phyloP scores from a whole-genome alignment of 2,888 invertebrate species.

The Slavum lentiscoides region DNA sequence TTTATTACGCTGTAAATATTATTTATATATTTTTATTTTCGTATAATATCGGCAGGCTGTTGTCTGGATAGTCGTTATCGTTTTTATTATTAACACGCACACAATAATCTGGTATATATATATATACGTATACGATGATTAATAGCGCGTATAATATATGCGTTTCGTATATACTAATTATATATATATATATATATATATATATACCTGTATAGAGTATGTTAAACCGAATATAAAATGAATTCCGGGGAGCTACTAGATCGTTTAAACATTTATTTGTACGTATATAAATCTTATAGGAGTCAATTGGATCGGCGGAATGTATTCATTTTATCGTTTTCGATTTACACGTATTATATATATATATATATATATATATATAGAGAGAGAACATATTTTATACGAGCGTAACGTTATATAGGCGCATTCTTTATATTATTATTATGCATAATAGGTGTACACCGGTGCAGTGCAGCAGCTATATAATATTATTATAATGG shows the following conservation, averaged over 20 bases:
- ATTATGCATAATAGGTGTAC: background rate
- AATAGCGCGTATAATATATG: background rate
- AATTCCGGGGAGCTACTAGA: constrained; percentile 1
- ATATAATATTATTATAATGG: background rate
- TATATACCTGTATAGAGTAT: background rate
- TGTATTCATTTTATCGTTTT: constrained; percentile 18
- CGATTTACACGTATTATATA: background rate
- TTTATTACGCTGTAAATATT: constrained; percentile 16
- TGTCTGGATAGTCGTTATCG: background rate
- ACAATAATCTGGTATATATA: background rate
- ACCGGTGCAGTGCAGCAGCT: too few relatives aligned
- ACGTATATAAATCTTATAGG: background rate
- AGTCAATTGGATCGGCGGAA: constrained; percentile 9
- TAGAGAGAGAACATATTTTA: background rate
- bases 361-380: too few relatives aligned
- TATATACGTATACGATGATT: too few relatives aligned
- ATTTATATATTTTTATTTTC: background rate
- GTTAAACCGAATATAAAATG: background rate
- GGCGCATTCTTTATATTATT: constrained; percentile 11
- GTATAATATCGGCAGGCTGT: too few relatives aligned
- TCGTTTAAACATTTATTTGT: constrained; percentile 10
- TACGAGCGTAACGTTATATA: background rate
- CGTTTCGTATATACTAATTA: background rate
- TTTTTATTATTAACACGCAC: background rate
- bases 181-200: constrained; percentile 2